phyloP scores from a whole-genome alignment of 2,888 invertebrate genomes.

The Noctuana brunneofusca region DNA sequence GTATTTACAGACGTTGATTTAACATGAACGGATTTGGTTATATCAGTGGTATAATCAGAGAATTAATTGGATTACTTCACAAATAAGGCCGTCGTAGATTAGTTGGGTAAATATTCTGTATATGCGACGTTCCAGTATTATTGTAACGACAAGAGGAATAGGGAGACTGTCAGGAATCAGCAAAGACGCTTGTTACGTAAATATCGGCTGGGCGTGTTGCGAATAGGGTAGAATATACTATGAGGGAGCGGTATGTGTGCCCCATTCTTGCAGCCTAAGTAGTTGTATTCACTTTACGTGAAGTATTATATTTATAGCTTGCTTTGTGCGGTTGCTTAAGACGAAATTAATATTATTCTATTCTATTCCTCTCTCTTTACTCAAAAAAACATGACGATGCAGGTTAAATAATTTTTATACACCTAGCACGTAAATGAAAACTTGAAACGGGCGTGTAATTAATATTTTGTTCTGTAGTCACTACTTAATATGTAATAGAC shows the following conservation, averaged over 20 bases:
- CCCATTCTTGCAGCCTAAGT: constrained; percentile 67
- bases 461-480: constrained; percentile 18
- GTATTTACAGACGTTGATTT: constrained; percentile 8
- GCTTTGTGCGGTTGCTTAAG: too few species aligned
- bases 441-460: constrained; percentile 2
- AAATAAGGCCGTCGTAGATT: constrained; percentile 28
- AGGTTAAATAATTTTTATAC: background rate
- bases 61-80: constrained; percentile 30
- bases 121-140: constrained; percentile 30
- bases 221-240: constrained; percentile 78
- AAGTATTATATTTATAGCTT: constrained; percentile 37
- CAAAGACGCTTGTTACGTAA: constrained; percentile 75
- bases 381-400: too few species aligned
- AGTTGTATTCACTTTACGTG: constrained; percentile 68
- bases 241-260: constrained; percentile 71
- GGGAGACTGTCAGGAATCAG: constrained; percentile 70
- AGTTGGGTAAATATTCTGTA: constrained; percentile 29
- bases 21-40: constrained; percentile 11
- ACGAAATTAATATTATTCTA: too few species aligned
- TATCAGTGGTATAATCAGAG: constrained; percentile 28
- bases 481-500: constrained; percentile 33
- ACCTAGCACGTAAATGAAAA: background rate
- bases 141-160: constrained; percentile 47
- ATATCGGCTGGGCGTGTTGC: constrained; percentile 78
- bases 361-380: too few species aligned